Evolutionary conservation across 2,797 vertebrate genomes (phyloP), one percentile per base, ranked within the genome.

Genomic region (Leptatherina wallacei): DNA sequence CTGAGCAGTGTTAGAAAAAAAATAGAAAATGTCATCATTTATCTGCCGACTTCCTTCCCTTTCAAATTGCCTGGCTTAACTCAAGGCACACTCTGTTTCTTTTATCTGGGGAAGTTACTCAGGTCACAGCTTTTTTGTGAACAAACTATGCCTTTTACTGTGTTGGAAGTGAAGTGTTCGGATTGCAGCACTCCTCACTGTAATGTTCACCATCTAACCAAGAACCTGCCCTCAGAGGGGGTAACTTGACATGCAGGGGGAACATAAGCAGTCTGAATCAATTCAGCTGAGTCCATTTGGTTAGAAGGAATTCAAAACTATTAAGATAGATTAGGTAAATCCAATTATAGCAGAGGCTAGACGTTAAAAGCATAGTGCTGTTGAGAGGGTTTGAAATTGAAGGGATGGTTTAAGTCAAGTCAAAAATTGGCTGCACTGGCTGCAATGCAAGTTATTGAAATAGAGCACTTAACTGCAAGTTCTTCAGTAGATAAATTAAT

Each of bases 331-430:
- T 49, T 22, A 81, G 75, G 66, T 11, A 61, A 74, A 72, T 78
- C 68, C 64, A 82, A 81, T 78, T 79, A 42, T 52, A 61, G 74
- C 61, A 69, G 51, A 64, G 59, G 63, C 13, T 29, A 54, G 35
- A 73, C 70, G 80, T 82, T 86, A 80, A 87, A 81, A 85, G 83
- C 75, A 65, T 6, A 42, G 38, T 61, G 59, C 58, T 42, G 59
- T 32, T 72, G 59, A 69, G 52, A 75, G 51, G 20, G 22, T 58
- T 72, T 65, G 4, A 71, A 27, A 65, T 73, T 69, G n/a, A 61
- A 66, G 27, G 33, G 64, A 42, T 12, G 47, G 27, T 71, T 78
- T 35, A n/a, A 57, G 35, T 54, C 32, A 38, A 22, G 14, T 27
- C 1, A 54, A 11, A 52, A 27, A 11, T 6, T 24, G 6, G 4